Conservation (phyloP, 1,140 invertebrate species). For the Eurosta solidaginis region DNA sequence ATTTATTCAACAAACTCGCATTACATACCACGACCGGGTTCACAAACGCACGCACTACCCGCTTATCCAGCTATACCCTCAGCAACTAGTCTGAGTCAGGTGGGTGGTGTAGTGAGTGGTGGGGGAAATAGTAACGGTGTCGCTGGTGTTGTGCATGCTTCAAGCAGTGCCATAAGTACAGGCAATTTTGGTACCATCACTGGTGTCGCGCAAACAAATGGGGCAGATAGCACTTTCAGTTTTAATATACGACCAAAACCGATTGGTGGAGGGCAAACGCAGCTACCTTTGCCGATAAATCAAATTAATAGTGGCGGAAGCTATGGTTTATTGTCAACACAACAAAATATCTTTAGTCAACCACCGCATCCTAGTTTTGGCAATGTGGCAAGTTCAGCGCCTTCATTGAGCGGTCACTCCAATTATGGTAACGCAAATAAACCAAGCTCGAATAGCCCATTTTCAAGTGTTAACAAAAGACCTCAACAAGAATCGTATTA, state of each 20-base stretch:
- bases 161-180: slow-evolving; percentile 45
- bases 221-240: slow-evolving; percentile 53
- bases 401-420: not conserved
- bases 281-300: not conserved
- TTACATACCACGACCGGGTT: not conserved
- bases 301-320: slow-evolving; percentile 14
- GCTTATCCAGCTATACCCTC: slow-evolving; percentile 28
- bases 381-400: not conserved
- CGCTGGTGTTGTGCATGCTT: slow-evolving; percentile 46
- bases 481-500: slow-evolving; percentile 38
- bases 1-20: not conserved
- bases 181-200: slow-evolving; percentile 50
- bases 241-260: slow-evolving; percentile 55
- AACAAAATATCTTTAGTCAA: slow-evolving; percentile 34
- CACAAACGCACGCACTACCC: slow-evolving; percentile 30
- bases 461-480: slow-evolving; percentile 13
- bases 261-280: not conserved
- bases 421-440: not conserved
- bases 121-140: too few species aligned
- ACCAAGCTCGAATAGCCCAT: slow-evolving; percentile 28
- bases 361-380: not conserved
- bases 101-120: not conserved
- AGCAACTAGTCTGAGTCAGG: slow-evolving; percentile 33
- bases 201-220: slow-evolving; percentile 51
- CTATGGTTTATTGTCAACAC: slow-evolving; percentile 38